Evolutionary conservation across 1,140 invertebrate species (phyloP), one percentile per base, ranked within the genome.

Genomic region (Bombus confusus): DNA sequence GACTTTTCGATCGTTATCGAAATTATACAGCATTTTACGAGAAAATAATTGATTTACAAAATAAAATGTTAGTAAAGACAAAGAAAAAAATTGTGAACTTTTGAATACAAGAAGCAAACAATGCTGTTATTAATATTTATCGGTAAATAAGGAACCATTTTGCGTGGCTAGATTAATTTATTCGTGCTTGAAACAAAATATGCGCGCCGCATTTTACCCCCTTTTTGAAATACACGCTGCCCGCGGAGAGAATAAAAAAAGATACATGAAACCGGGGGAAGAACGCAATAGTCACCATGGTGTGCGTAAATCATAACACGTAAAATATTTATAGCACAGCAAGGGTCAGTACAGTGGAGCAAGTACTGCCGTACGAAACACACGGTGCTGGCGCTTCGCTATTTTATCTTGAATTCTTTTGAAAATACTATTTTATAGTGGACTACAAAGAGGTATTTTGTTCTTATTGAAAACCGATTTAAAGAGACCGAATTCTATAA

Each of bases 311-410:
- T 87, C 85, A 83, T 80, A 89, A 90, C 79, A 80, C 88, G 71
- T 90, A 87, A 89, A 89, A 90, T 87, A 89, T 90, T 87, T 83
- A 91, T 88, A 87, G 80, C 82, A 80, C 34, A 80, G 62, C 72
- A 87, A 69, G 73, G 85, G 80, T 79, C 68, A 52, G 59, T 81
- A 75, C 57, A 86, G 82, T 86, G 73, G 73, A 79, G 85, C 80
- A 74, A 86, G 66, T 81, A 85, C 77, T 62, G 43, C 80, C 77
- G 74, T 91, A 91, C 86, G 82, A 86, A 83, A 87, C 91, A 90
- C 39, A 59, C 78, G 90, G 86, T 57, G 85, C 77, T 85, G 66
- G 8, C 66, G 75, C 34, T 73, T 72, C 52, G 43, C 64, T 84
- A 81, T 86, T 87, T 85, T 76, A 82, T 88, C 75, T 75, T 73